Evolutionary conservation across 2,113 vertebrate species (phyloP).

Genomic region (Cochlearius cochlearius): DNA sequence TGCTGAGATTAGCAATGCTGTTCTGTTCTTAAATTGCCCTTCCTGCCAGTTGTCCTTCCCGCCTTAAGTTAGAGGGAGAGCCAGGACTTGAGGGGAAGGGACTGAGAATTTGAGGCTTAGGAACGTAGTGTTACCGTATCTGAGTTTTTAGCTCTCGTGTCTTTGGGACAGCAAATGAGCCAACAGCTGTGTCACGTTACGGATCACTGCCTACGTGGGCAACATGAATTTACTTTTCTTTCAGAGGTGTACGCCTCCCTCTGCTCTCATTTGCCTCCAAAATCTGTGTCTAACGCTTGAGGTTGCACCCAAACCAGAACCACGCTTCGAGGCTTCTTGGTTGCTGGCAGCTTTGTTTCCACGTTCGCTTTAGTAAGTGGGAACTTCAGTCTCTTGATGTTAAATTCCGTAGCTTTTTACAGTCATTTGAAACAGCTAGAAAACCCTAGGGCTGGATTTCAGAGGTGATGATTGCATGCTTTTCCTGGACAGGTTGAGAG

Average conservation of each 20-base stretch:
- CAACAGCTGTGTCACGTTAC: background rate
- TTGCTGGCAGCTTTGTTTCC: background rate
- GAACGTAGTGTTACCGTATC: fast-evolving
- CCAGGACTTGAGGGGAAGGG: background rate
- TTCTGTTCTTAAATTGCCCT: background rate
- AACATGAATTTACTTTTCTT: background rate
- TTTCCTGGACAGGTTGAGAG: background rate
- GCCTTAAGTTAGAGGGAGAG: background rate
- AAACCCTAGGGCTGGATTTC: background rate
- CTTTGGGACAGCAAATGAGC: background rate
- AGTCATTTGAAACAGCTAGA: background rate
- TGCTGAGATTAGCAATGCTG: background rate
- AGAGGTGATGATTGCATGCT: fast-evolving
- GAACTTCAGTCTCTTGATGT: background rate
- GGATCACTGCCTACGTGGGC: background rate
- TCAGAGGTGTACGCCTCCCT: background rate
- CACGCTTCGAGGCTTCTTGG: fast-evolving
- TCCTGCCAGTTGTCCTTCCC: background rate
- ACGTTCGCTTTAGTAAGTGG: background rate
- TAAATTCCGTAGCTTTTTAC: background rate
- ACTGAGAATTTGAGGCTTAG: background rate
- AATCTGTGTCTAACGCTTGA: background rate
- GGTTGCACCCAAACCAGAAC: background rate
- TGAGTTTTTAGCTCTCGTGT: fast-evolving
- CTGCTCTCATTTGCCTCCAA: background rate